Base-by-base conservation (phyloP, 2,888 invertebrate genomes). In the Lasioglossum marginatum region DNA sequence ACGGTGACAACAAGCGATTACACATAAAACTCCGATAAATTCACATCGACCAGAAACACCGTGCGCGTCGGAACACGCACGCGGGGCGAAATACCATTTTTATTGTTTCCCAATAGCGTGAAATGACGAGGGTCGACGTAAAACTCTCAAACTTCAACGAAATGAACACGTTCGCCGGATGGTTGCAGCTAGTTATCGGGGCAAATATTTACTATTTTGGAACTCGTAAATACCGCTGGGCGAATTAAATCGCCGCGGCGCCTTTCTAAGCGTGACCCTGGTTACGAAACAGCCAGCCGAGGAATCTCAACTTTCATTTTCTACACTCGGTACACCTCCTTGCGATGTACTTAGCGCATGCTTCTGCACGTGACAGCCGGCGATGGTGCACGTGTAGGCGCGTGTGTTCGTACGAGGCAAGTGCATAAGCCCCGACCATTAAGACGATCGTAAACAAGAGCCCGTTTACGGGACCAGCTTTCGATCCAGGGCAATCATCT, bases 271-370 rank as follows among this genome's bases (percentile, higher is more conserved):
- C 83, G 83, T 84, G 91, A 91, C 86, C 89, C 87, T 91, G 91
- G 78, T 91, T 91, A 87, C 89, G 90, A 90, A 90, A 90, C 83
- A 48, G 73, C 77, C 82, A 81, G 82, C 84, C 82, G 88, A 89
- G 93, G 92, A 93, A 93, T 93, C 93, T 92, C 90, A 85, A 93
- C 92, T 93, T 93, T 93, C 92, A 93, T 93, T 93, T 93, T 93
- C 92, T 90, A 88, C 77, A 63, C 78, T 85, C 73, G 37, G 75
- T 83, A 82, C 37, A 12, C 79, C 83, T 87, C 63, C 83, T 81
- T 77, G 81, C 87, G 89, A 83, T 52, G 48, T 75, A 84, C 83
- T 77, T 74, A 66, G 76, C 85, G 86, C 91, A 83, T 89, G 90
- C 86, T 86, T 77, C 75, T 82, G 87, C 91, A 91, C 87, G 90